Base-by-base conservation (phyloP, 2,888 invertebrate species). In the Congeria kusceri region DNA sequence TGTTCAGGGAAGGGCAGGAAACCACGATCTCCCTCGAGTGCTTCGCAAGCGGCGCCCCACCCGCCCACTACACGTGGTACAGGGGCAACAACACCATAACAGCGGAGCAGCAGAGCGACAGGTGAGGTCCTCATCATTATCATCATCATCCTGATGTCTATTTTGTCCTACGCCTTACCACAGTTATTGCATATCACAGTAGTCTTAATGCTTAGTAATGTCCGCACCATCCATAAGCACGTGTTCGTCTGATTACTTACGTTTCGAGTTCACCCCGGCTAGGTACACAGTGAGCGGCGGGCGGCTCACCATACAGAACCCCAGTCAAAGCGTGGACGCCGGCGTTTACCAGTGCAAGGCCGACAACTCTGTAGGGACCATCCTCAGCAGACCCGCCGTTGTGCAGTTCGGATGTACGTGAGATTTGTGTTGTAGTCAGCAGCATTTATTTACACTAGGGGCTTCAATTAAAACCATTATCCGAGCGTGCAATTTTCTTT, bases 341-440 rank as follows among this genome's bases (percentile, higher is more conserved):
- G 97, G 98, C 0, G 95, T 96, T 25, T 99, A 98, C 93, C 97
- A 98, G 91, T 99, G 99, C 91, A 96, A 96, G 87, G 98, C 98
- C 1, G 94, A 95, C 23, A 99, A 99, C 93, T 95, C 95, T 90
- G 98, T 96, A 94, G 99, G 99, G 4, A 96, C 96, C 13, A 96
- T 98, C 68, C 95, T 97, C 39, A 98, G 98, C 0, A 97, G 97
- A 92, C 97, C 96, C 88, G 97, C 97, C 0, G 95, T 96, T 65
- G 94, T 99, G 4, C 96, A 97, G 59, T 98, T 98, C 94, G 98
- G 98, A 39, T 95, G 94, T 94, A 86, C 92, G 93, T 89, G 39
- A 39, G 39, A 15, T 13, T 15, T 15, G 5, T 15, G 39, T 11
- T 39, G 15, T 39, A 39, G 1, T 13, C 39, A 39, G 39, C 15